phyloP scores from a whole-genome alignment of 2,113 vertebrate species.

The Alligator sinensis region DNA sequence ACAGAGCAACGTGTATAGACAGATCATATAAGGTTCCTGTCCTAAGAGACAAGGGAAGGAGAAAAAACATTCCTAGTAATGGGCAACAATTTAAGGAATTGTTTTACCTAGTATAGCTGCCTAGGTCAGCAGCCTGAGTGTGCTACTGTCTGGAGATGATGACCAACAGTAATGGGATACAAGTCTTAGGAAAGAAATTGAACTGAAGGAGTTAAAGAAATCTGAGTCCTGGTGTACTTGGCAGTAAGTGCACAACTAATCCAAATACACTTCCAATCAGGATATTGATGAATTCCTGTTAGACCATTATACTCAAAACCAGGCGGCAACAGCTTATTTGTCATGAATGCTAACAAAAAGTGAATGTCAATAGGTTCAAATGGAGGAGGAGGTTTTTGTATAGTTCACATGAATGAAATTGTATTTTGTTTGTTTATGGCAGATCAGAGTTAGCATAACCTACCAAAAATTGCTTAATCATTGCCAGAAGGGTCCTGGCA shows the following conservation, averaged over 20 bases:
- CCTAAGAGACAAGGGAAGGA: background rate
- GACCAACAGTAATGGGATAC: background rate
- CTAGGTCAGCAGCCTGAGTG: background rate
- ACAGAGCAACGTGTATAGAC: background rate
- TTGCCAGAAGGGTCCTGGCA: too few species aligned
- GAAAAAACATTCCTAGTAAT: rapidly evolving
- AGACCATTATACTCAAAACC: background rate
- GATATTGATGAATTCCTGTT: too few species aligned
- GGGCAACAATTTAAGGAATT: background rate
- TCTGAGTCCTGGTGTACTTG: too few species aligned
- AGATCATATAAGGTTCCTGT: background rate
- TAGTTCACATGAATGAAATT: too few species aligned
- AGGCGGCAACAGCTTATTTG: too few species aligned
- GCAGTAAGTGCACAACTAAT: background rate
- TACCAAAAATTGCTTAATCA: too few species aligned
- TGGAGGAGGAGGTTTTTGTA: too few species aligned
- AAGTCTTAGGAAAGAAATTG: background rate
- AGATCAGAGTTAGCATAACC: too few species aligned
- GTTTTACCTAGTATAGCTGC: background rate
- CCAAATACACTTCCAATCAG: background rate
- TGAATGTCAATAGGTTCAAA: too few species aligned
- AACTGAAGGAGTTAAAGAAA: background rate
- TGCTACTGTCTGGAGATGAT: background rate
- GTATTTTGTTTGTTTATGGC: too few species aligned
- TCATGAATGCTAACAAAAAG: too few species aligned